Percentiles rank a stretch among this genome's conserved stretches.
These are phyloP conservation scores for Ashinkailepas kermadecensis DNA, from an alignment of 2,888 invertebrate species.

Conservation along the genomic window DNA sequence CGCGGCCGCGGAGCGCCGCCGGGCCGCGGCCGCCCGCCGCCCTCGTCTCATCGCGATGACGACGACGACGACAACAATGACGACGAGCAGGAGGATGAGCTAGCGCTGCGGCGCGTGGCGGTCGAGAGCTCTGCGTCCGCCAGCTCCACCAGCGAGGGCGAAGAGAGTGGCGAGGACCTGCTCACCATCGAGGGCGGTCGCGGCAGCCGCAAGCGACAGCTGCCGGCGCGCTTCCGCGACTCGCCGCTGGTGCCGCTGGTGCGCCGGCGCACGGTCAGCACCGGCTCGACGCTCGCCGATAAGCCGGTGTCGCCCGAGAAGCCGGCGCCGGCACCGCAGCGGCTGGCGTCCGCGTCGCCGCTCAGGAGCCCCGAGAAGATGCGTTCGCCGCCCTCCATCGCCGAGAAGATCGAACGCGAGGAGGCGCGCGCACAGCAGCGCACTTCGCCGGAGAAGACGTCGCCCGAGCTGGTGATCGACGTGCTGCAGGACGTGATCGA, in stretches of 20 bases:
- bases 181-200: background rate
- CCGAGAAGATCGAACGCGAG: background rate
- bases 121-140: constrained; percentile 4
- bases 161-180: background rate
- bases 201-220: background rate
- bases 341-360: background rate
- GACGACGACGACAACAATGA: background rate
- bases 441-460: background rate
- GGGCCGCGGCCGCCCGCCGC: background rate
- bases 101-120: background rate
- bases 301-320: background rate
- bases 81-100: background rate
- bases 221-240: constrained; percentile 18
- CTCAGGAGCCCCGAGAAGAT: background rate
- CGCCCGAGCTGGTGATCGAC: background rate
- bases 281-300: background rate
- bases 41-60: background rate
- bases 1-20: background rate
- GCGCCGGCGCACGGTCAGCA: constrained; percentile 1
- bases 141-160: background rate
- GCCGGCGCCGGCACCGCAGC: background rate
- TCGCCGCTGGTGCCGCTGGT: background rate
- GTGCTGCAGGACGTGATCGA: constrained; percentile 3
- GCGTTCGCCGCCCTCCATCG: background rate
- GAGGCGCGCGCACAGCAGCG: background rate